Percentiles rank a stretch among this genome's conserved stretches.
Conservation (phyloP, 1,140 invertebrate genomes). For the Drosophila takahashii region DNA sequence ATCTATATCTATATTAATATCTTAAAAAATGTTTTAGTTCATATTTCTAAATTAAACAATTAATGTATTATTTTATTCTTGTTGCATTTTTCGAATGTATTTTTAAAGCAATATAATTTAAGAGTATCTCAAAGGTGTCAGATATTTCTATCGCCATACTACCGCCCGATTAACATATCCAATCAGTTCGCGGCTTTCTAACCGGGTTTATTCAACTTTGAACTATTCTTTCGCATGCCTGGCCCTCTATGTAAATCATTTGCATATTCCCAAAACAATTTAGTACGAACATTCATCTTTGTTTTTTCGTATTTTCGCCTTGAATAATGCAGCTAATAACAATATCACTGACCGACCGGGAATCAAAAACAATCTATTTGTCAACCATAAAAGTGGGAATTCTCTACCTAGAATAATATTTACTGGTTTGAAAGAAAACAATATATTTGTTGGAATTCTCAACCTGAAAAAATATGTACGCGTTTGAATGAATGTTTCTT, state of each 20-base stretch:
- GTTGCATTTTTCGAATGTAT: no score
- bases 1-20: no score
- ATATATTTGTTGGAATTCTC: conserved; percentile 48
- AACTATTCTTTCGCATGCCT: conserved; percentile 26
- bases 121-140: conserved; percentile 13
- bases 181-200: conserved; percentile 33
- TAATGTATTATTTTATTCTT: no score
- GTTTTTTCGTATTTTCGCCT: conserved; percentile 15
- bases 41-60: no score
- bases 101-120: not conserved
- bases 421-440: conserved; percentile 10
- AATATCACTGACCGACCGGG: conserved; percentile 32
- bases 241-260: conserved; percentile 34
- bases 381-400: conserved; percentile 30
- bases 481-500: conserved; percentile 18
- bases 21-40: no score
- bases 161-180: conserved; percentile 26
- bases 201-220: conserved; percentile 62
- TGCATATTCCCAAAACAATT: conserved; percentile 27
- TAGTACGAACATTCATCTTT: conserved; percentile 1
- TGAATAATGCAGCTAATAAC: conserved; percentile 35
- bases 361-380: conserved; percentile 34
- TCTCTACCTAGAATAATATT: conserved; percentile 39
- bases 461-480: conserved; percentile 31
- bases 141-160: not conserved